phyloP scores from a whole-genome alignment of 2,888 invertebrate species.

The Neria commutata region DNA sequence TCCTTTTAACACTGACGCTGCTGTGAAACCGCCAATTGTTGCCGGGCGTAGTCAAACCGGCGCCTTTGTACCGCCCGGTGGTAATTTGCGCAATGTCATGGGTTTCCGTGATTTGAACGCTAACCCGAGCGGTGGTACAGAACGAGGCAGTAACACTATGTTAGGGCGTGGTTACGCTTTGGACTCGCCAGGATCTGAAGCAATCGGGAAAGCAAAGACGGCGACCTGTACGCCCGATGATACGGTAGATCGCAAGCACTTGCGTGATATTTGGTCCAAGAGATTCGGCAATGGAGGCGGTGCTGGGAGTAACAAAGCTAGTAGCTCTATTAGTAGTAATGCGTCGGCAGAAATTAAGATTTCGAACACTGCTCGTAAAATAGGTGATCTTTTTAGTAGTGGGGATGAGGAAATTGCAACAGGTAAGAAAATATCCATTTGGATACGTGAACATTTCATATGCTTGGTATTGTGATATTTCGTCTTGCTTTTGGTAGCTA shows the following conservation, averaged over 20 bases:
- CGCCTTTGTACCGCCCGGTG: slow-evolving; percentile 14
- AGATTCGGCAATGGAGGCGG: slow-evolving; percentile 35
- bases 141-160: slow-evolving; percentile 21
- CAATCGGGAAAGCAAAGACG: background rate
- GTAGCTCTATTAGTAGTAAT: background rate
- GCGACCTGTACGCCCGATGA: slow-evolving; percentile 3
- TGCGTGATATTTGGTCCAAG: slow-evolving; percentile 52
- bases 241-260: slow-evolving; percentile 39
- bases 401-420: slow-evolving; percentile 9
- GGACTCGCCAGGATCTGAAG: background rate
- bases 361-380: too few relatives aligned
- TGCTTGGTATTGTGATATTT: too few relatives aligned
- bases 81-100: slow-evolving; percentile 44
- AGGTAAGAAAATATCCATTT: slow-evolving; percentile 25
- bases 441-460: background rate
- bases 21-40: too few relatives aligned
- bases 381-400: background rate
- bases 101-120: slow-evolving; percentile 41
- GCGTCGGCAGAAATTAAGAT: background rate
- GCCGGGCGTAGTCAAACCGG: background rate
- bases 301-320: background rate
- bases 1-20: slow-evolving; percentile 35
- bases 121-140: slow-evolving; percentile 11
- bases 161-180: slow-evolving; percentile 44
- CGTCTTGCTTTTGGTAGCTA: too few relatives aligned